These are phyloP conservation scores for Neosalanx taihuensis DNA, from an alignment of 2,797 vertebrate genomes.

Conservation along the genomic window DNA sequence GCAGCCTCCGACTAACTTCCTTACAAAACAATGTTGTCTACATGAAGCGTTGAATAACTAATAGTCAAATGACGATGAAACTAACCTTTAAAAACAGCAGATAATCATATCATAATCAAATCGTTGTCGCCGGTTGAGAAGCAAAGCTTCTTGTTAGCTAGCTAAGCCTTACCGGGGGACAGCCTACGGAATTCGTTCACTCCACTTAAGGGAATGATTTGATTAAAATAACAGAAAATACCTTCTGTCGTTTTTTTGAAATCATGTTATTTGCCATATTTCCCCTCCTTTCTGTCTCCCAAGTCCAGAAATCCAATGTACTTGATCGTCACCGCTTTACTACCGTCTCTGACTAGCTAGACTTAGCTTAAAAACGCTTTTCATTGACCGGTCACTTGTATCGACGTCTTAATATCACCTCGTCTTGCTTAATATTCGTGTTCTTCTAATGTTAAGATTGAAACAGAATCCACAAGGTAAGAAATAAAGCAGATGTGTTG, in stretches of 20 bases:
- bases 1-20: not conserved
- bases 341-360: conserved; percentile 34
- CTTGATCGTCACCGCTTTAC: conserved; percentile 36
- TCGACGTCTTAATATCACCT: not conserved
- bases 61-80: not conserved
- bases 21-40: conserved; percentile 5
- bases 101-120: no score
- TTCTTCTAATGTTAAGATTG: not conserved
- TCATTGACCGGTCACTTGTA: not conserved
- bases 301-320: not conserved
- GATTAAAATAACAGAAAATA: no score
- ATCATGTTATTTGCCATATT: not conserved
- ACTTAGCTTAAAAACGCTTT: not conserved
- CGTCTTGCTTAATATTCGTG: not conserved
- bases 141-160: no score
- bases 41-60: not conserved
- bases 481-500: not conserved
- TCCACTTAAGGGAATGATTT: no score
- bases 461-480: not conserved
- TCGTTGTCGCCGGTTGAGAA: no score
- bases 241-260: no score
- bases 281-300: not conserved
- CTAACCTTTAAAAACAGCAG: not conserved
- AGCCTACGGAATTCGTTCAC: not conserved
- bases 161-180: not conserved